Conservation (phyloP, 2,888 invertebrate species). For the Biston stratarius region DNA sequence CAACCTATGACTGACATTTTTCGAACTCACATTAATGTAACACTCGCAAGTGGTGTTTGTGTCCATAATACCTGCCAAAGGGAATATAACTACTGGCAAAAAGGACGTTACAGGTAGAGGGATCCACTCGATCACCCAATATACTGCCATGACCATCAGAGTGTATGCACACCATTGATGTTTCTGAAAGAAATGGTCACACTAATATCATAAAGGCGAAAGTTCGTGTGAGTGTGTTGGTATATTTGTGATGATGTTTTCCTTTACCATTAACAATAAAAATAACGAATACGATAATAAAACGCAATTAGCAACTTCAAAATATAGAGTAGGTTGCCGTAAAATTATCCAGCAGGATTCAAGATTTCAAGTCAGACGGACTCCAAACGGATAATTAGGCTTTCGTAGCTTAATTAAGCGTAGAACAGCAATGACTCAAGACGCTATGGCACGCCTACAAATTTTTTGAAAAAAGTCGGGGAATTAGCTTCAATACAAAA, state of each 20-base stretch:
- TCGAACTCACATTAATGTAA: constrained; percentile 88
- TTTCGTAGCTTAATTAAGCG: no score
- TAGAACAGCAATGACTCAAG: no score
- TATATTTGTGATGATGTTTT: no score
- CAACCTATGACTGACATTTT: no score
- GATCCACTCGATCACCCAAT: constrained; percentile 93
- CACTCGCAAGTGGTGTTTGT: constrained; percentile 60
- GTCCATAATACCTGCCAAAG: constrained; percentile 89
- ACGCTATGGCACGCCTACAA: no score
- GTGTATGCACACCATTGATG: constrained; percentile 88
- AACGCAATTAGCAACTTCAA: neutral
- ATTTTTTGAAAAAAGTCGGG: no score
- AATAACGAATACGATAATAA: no score
- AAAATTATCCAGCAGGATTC: no score
- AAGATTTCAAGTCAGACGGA: no score
- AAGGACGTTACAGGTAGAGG: constrained; percentile 93
- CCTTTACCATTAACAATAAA: neutral
- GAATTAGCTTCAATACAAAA: no score
- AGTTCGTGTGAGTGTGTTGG: no score
- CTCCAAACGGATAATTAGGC: no score
- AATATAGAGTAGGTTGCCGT: neutral
- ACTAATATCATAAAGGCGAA: neutral
- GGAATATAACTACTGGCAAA: constrained; percentile 91
- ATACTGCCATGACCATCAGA: constrained; percentile 91
- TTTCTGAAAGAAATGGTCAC: constrained; percentile 49